A percentile compares a stretch with the other conserved stretches of the same genome.
These are phyloP conservation scores for Amphiprion percula DNA, from an alignment of 2,113 vertebrate species.

Conservation along the genomic window DNA sequence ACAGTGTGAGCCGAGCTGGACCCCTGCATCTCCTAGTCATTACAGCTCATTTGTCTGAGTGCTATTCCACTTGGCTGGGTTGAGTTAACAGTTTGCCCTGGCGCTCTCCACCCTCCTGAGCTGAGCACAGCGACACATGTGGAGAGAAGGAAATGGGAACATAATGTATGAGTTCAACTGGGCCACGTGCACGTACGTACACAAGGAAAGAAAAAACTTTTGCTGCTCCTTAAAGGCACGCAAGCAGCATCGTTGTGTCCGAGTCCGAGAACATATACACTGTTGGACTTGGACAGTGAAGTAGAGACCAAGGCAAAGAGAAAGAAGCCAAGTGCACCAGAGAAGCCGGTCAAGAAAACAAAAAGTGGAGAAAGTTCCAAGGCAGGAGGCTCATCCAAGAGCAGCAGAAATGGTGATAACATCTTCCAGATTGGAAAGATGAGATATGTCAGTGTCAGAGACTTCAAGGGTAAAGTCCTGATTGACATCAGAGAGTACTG, in stretches of 20 bases:
- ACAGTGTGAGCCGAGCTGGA: constrained; percentile 63
- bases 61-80: constrained; percentile 80
- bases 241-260: not conserved
- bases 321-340: constrained; percentile 89
- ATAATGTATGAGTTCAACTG: constrained; percentile 27
- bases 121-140: constrained; percentile 60
- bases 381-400: constrained; percentile 89
- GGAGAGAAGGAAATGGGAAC: constrained; percentile 50
- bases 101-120: constrained; percentile 63
- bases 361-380: constrained; percentile 94
- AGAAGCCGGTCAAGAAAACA: constrained; percentile 93
- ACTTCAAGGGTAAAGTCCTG: constrained; percentile 89
- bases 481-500: constrained; percentile 92
- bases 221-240: not conserved
- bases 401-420: constrained; percentile 86
- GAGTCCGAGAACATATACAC: no score
- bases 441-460: no score
- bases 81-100: constrained; percentile 78
- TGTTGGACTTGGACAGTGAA: no score
- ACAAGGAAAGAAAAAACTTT: constrained; percentile 17
- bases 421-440: no score
- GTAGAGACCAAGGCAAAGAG: constrained; percentile 86
- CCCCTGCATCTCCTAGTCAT: constrained; percentile 75
- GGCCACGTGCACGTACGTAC: not conserved
- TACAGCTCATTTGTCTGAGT: constrained; percentile 83